Evolutionary conservation across 2,113 vertebrate species (phyloP).

Genomic region (Catharus fuscescens): DNA sequence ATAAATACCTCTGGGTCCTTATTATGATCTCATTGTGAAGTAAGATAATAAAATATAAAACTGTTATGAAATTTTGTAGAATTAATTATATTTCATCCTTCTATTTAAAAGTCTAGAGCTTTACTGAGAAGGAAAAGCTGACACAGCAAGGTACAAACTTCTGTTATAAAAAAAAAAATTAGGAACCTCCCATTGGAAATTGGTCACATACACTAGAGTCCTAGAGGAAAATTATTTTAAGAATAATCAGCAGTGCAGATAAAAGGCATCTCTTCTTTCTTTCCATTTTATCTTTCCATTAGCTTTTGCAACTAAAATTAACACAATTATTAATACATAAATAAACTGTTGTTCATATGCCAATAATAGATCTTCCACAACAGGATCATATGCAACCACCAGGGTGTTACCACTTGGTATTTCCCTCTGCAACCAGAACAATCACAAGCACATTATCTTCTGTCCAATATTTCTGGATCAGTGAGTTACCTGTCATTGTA

Average conservation of each 20-base stretch:
- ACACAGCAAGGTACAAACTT: accelerated
- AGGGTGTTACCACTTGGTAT: background rate
- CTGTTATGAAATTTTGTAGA: background rate
- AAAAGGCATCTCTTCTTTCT: background rate
- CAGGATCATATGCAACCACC: background rate
- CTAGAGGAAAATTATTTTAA: background rate
- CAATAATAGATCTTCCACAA: background rate
- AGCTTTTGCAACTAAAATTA: background rate
- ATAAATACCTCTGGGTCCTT: background rate
- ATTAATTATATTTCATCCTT: background rate
- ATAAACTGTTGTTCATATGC: background rate
- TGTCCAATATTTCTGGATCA: background rate
- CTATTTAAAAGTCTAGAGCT: background rate
- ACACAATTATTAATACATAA: background rate
- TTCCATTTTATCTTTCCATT: background rate
- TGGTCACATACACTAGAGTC: background rate
- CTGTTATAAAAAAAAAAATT: background rate
- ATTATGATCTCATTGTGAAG: background rate
- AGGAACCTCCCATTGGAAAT: background rate
- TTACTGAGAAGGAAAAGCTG: background rate
- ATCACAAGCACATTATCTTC: background rate
- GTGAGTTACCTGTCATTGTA: background rate
- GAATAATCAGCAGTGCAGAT: background rate
- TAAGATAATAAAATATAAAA: background rate
- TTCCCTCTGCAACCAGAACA: background rate